phyloP scores from a whole-genome alignment of 2,113 vertebrate species.

The Seriola aureovittata region DNA sequence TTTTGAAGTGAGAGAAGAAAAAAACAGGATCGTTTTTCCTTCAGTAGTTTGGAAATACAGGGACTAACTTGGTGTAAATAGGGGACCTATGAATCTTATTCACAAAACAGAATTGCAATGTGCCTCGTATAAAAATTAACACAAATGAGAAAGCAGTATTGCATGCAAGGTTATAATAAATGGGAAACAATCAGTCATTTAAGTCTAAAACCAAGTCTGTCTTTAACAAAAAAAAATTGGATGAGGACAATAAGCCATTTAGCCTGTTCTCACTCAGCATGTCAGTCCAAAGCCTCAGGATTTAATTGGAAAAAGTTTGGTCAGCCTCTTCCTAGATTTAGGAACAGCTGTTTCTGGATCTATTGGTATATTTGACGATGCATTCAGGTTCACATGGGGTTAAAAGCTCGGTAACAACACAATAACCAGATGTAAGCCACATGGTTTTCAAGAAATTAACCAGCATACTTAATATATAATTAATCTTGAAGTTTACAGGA shows the following conservation, averaged over 20 bases:
- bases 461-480: conserved; percentile 50
- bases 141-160: background rate
- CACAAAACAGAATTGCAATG: background rate
- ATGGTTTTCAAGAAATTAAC: conserved; percentile 59
- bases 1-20: background rate
- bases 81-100: too few species aligned
- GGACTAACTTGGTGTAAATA: background rate
- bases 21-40: background rate
- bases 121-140: background rate
- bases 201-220: background rate
- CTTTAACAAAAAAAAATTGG: background rate
- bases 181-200: background rate
- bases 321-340: background rate
- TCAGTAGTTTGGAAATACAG: background rate
- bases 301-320: background rate
- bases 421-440: conserved; percentile 61
- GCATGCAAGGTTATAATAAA: background rate
- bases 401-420: conserved; percentile 44
- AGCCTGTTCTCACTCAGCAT: background rate
- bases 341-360: conserved; percentile 39
- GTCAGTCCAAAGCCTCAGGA: background rate
- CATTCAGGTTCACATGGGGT: conserved; percentile 52
- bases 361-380: conserved; percentile 7
- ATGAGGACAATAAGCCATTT: background rate
- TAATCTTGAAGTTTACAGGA: conserved; percentile 64